Base-by-base conservation (phyloP, 2,888 invertebrate genomes). In the Saturnia japonica region DNA sequence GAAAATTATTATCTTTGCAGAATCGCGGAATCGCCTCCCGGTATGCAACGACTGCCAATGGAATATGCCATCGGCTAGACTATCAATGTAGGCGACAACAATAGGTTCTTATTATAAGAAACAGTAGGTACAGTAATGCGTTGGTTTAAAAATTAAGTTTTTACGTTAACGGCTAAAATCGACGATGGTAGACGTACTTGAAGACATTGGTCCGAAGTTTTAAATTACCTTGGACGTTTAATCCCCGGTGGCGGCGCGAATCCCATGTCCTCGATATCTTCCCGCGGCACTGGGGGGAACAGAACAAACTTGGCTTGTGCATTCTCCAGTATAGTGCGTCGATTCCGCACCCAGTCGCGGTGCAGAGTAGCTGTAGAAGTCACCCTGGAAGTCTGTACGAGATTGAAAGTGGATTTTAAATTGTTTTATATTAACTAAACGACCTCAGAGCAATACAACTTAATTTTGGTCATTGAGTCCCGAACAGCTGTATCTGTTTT, bases 141-240 rank as follows among this genome's bases (percentile, higher is more conserved):
- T 34, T 34, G 34, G 34, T 6, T 34, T 34, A n/a, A n/a, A n/a
- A n/a, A n/a, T n/a, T n/a, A n/a, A n/a, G n/a, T n/a, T n/a, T n/a
- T n/a, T n/a, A n/a, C n/a, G n/a, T n/a, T n/a, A n/a, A n/a, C n/a
- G n/a, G n/a, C n/a, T n/a, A n/a, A n/a, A n/a, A n/a, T n/a, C 2
- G 34, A 34, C 34, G 6, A 34, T 34, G 34, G 34, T 34, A 34
- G 34, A 34, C 34, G 34, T 34, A n/a, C n/a, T n/a, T n/a, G n/a
- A 34, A 34, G 34, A 34, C 34, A 34, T 34, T 34, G 34, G 2
- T 34, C 34, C 34, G 47, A 7, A 19, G 6, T 51, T 51, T 51
- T 51, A 25, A 1, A 57, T 64, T 40, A 90, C 92, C 90, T 88
- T 0, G 88, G 87, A n/a, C 92, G 77, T n/a, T 72, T 80, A 0